Base-by-base conservation (phyloP, 2,888 invertebrate species). In the Apamea monoglypha region DNA sequence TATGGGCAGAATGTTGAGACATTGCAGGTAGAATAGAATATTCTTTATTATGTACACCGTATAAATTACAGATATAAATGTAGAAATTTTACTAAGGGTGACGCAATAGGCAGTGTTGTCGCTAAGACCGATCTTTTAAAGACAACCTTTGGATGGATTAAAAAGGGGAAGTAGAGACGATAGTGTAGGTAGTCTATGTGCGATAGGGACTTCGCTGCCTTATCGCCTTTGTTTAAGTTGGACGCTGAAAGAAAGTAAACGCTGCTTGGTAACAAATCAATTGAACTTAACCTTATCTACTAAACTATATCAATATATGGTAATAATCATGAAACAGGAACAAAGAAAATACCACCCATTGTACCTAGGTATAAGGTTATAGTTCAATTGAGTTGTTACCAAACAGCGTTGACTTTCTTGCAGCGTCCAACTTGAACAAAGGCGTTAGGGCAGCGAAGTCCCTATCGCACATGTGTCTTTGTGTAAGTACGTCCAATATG, bases 381-480 rank as follows among this genome's bases (percentile, higher is more conserved):
- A 44, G 4, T 44, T 47, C 16, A 12, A 36, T 71, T 36, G 7
- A 53, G n/a, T 50, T 44, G 63, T 64, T 44, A 40, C 25, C 29
- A 67, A 21, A 47, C 25, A n/a, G 21, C 32, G 64, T 63, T 63
- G 53, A 70, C 70, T 71, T 32, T 68, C 56, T 67, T 47, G 72
- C 73, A 73, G 47, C 29, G 63, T 53, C 21, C 44, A 76, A 25
- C 32, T 68, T 67, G 50, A 74, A 88, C 87, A 88, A 88, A 88
- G 87, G 64, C 64, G 68, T 77, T 71, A 83, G 75, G 78, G 40
- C 74, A 61, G 32, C 44, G 14, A 21, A 68, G 74, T 77, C 71
- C 64, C 80, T 87, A 88, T 87, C 81, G 81, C 71, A 63, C 68
- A 74, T 78, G 66, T 79, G 77, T 76, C 82, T 88, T 87, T 88